Evolutionary conservation across 2,797 vertebrate genomes (phyloP).

Genomic region (Erithacus rubecula): DNA sequence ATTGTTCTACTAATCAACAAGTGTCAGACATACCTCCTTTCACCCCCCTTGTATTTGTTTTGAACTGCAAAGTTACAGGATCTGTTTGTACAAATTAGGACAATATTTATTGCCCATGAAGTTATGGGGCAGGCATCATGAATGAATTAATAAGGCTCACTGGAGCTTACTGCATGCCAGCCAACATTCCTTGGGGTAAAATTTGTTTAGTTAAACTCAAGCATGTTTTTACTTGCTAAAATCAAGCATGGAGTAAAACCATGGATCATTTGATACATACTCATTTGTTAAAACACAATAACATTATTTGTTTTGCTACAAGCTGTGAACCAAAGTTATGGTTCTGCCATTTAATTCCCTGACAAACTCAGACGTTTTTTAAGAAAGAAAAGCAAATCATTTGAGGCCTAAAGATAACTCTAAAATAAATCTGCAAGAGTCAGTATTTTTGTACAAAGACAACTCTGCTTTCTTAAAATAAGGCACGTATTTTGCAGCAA

Average conservation of each 20-base stretch:
- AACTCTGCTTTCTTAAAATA: neutral
- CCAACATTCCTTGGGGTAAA: neutral
- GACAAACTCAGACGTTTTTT: neutral
- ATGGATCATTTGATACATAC: neutral
- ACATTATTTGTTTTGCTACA: constrained; percentile 11
- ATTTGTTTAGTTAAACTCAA: constrained; percentile 45
- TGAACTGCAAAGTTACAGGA: neutral
- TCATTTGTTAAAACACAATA: constrained; percentile 32
- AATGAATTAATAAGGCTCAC: constrained; percentile 6
- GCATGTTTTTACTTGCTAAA: constrained; percentile 40
- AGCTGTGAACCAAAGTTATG: neutral
- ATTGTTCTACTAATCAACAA: neutral
- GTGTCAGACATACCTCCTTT: neutral
- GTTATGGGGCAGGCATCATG: neutral
- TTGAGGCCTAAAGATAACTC: neutral
- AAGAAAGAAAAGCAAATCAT: neutral
- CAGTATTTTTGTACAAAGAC: neutral
- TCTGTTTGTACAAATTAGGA: neutral
- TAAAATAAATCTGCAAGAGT: neutral
- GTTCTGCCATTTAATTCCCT: neutral
- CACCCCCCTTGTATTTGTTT: neutral
- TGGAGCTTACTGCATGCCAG: neutral
- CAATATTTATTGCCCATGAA: neutral
- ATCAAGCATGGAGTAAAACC: constrained; percentile 3
- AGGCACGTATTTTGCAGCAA: neutral